A percentile compares a stretch with the other conserved stretches of the same genome.
These are phyloP conservation scores for Lypha dubia DNA, from an alignment of 2,888 invertebrate species.

Conservation along the genomic window DNA sequence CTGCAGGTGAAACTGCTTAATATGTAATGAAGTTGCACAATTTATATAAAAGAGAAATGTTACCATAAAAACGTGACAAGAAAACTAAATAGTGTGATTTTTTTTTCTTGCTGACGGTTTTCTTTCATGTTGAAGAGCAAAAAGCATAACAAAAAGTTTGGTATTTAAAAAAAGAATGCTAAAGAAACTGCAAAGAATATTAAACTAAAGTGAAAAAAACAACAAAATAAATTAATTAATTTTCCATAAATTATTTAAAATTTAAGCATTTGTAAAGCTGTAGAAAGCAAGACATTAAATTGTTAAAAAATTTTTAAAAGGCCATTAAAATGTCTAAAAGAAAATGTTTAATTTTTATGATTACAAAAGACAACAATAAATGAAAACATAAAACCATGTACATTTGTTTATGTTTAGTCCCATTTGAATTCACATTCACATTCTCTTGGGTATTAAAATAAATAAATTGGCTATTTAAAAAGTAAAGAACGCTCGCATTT, in stretches of 20 bases:
- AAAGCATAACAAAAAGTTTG: not conserved
- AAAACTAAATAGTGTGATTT: slow-evolving; percentile 12
- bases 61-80: slow-evolving; percentile 44
- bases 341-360: no score
- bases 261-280: no score
- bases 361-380: no score
- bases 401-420: no score
- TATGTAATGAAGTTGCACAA: slow-evolving; percentile 34
- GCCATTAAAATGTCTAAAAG: no score
- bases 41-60: slow-evolving; percentile 16
- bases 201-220: not conserved
- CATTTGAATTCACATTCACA: no score
- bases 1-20: slow-evolving; percentile 43
- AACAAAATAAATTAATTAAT: not conserved
- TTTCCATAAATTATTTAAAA: not conserved
- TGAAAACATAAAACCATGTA: no score
- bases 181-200: not conserved
- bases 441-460: no score
- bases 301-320: no score
- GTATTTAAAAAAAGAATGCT: not conserved
- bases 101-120: not conserved
- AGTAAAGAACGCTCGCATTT: no score
- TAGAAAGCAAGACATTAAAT: no score
- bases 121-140: not conserved
- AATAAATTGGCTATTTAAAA: no score